Conservation (phyloP, 1,140 invertebrate genomes). For the Acromyrmex echinatior region DNA sequence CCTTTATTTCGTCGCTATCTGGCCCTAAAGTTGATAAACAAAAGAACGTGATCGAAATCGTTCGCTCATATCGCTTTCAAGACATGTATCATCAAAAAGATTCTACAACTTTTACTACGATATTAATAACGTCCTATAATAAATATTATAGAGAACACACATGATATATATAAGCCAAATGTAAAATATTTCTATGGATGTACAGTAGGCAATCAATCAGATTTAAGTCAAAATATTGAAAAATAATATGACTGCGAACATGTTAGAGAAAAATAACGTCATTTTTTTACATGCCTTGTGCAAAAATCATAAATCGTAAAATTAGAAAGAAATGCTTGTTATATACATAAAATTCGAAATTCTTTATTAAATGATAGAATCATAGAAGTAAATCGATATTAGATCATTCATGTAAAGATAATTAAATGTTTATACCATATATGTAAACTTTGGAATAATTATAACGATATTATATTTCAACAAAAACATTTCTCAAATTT, state of each 20-base stretch:
- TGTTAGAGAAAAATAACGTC: too few species aligned
- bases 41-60: conserved; percentile 18
- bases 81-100: neutral
- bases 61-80: conserved; percentile 4
- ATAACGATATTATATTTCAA: too few species aligned
- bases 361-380: neutral
- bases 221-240: too few species aligned
- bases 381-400: neutral
- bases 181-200: too few species aligned
- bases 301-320: too few species aligned
- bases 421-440: neutral
- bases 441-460: too few species aligned
- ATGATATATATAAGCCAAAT: neutral
- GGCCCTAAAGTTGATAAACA: conserved; percentile 20
- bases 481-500: too few species aligned
- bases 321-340: too few species aligned
- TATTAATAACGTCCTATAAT: neutral
- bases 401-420: neutral
- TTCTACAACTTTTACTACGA: neutral
- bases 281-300: too few species aligned
- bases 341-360: neutral
- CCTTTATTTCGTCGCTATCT: conserved; percentile 30
- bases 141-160: neutral
- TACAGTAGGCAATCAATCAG: too few species aligned
- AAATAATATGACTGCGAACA: too few species aligned